Base-by-base conservation (phyloP, 2,797 vertebrate genomes). In the Threskiornis aethiopicus region DNA sequence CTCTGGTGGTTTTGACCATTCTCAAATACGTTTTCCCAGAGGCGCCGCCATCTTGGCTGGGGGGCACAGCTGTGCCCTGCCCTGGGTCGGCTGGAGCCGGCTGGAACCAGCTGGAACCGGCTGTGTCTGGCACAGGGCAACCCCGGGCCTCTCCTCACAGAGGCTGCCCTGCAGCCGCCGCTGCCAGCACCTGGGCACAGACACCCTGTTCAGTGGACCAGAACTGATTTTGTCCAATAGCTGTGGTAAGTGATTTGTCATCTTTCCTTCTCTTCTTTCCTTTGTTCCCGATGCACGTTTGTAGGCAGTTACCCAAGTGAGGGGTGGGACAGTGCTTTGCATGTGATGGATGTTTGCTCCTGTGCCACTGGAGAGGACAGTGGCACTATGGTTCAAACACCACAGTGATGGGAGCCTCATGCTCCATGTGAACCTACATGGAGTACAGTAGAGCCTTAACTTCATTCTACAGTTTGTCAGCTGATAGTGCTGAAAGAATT, bases 161-260 rank as follows among this genome's bases (percentile, higher is more conserved):
- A 28, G 47, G 3, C 16, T 0, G 0, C 24, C 11, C 57, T 0
- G 14, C 41, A 39, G 13, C 15, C 42, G 12, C 21, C 1, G 0
- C 4, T 22, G 21, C 22, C 22, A 25, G 35, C 0, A 0, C 31
- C 29, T 44, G 58, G 19, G 26, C 20, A 49, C 1, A 0, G 0
- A 11, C 25, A 57, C 13, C 9, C 31, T 55, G 11, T 44, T 44
- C 81, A 51, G 58, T 76, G 49, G 67, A 31, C 14, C 51, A 64
- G 47, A 44, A 55, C 39, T 66, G 52, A 11, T 33, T 80, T 47
- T 73, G 28, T 91, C 28, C 44, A 35, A 0, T 9, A 71, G 52
- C 31, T 59, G 20, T 20, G 39, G 55, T 90, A 22, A 91, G 35
- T 59, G 52, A 10, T 49, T 66, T 0, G 1, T 47, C 41, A 10